phyloP scores from a whole-genome alignment of 2,113 vertebrate genomes.

The Scalopus aquaticus region DNA sequence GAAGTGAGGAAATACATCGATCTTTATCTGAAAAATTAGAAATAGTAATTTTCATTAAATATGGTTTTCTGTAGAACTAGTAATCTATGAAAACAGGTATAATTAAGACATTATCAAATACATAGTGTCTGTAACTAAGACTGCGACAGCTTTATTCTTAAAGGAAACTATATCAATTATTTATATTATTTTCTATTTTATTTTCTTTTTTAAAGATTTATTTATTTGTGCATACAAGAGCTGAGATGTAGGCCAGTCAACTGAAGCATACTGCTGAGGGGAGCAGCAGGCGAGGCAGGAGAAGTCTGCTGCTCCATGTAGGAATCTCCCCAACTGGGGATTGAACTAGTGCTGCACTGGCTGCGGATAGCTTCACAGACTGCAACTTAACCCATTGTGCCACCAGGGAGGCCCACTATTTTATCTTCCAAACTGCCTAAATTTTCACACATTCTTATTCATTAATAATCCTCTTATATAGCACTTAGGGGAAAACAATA shows the following conservation, averaged over 20 bases:
- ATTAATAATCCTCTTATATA: background rate
- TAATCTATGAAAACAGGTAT: background rate
- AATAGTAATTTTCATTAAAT: background rate
- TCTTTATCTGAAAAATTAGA: background rate
- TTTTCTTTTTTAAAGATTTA: no score
- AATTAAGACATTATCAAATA: constrained; percentile 7
- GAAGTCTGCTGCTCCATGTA: no score
- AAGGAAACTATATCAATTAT: background rate
- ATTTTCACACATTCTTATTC: background rate
- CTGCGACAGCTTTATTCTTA: background rate
- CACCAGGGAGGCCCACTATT: no score
- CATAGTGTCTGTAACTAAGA: background rate
- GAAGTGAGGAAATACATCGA: background rate
- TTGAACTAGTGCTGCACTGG: no score
- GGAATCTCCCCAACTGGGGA: no score
- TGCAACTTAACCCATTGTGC: no score
- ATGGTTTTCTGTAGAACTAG: background rate
- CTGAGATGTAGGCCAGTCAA: no score
- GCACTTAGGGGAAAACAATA: background rate
- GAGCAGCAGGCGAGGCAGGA: no score
- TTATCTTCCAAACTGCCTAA: background rate
- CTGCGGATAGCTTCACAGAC: no score
- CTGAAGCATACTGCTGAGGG: no score
- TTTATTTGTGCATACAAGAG: no score
- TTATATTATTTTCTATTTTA: background rate